phyloP scores from a whole-genome alignment of 2,888 invertebrate species.

The Asteroscopus sphinx region DNA sequence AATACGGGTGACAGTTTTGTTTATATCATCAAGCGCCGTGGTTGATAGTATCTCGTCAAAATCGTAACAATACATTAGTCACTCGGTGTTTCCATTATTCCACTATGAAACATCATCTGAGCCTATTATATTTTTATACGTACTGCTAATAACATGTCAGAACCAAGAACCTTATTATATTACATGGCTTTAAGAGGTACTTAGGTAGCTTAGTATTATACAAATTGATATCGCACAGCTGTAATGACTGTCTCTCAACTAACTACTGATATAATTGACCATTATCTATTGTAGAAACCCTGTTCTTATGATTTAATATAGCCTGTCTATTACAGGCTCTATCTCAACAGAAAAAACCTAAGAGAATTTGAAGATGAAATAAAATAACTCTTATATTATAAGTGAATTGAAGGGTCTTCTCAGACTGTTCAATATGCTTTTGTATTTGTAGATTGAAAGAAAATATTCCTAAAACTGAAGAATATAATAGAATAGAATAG shows the following conservation, averaged over 20 bases:
- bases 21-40: background rate
- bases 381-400: background rate
- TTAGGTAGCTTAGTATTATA: background rate
- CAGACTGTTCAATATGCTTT: background rate
- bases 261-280: slow-evolving; percentile 7
- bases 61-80: no score
- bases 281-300: slow-evolving; percentile 4
- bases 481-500: no score
- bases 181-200: background rate
- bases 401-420: slow-evolving; percentile 2
- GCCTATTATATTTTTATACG: no score
- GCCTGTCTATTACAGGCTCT: no score
- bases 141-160: background rate
- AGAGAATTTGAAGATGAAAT: background rate
- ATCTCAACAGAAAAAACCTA: background rate
- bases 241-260: slow-evolving; percentile 8
- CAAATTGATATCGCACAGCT: background rate
- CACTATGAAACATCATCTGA: no score
- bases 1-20: background rate
- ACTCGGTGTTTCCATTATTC: no score
- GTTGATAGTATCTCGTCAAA: no score
- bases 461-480: no score
- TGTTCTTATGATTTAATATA: background rate
- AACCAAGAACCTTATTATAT: slow-evolving; percentile 1
- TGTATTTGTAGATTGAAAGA: no score